Evolutionary conservation across 2,113 vertebrate genomes (phyloP).

Genomic region (Pseudolaguvia tuberculata): DNA sequence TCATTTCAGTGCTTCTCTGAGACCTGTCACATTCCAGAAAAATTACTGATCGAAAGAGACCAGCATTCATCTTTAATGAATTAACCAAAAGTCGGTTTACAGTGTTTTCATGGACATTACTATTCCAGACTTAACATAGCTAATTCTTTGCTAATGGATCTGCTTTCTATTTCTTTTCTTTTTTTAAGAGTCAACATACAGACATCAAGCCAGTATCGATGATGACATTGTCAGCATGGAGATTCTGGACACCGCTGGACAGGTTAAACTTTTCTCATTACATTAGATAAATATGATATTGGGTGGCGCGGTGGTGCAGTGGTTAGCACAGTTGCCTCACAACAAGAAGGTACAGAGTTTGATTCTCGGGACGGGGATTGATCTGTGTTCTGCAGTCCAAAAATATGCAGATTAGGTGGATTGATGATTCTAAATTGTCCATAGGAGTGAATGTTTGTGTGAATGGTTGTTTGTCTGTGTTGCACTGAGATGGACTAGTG

Average conservation of each 20-base stretch:
- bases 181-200: slow-evolving; percentile 87
- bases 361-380: no score
- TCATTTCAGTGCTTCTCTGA: neutral
- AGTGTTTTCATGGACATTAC: neutral
- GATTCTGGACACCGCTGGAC: slow-evolving; percentile 95
- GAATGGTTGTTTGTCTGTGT: no score
- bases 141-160: slow-evolving; percentile 17
- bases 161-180: slow-evolving; percentile 7
- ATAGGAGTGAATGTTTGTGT: no score
- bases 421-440: no score
- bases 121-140: neutral
- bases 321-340: no score
- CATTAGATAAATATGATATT: no score
- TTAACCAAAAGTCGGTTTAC: neutral
- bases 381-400: no score
- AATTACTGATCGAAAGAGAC: neutral
- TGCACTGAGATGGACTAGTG: no score
- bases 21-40: neutral
- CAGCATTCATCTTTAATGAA: slow-evolving; percentile 8
- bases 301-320: no score
- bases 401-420: no score
- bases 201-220: slow-evolving; percentile 93
- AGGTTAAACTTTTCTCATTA: slow-evolving; percentile 69
- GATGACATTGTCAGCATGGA: slow-evolving; percentile 96
- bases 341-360: no score